These are phyloP conservation scores for Frankliniella fusca DNA, from an alignment of 2,888 invertebrate genomes.

Conservation along the genomic window DNA sequence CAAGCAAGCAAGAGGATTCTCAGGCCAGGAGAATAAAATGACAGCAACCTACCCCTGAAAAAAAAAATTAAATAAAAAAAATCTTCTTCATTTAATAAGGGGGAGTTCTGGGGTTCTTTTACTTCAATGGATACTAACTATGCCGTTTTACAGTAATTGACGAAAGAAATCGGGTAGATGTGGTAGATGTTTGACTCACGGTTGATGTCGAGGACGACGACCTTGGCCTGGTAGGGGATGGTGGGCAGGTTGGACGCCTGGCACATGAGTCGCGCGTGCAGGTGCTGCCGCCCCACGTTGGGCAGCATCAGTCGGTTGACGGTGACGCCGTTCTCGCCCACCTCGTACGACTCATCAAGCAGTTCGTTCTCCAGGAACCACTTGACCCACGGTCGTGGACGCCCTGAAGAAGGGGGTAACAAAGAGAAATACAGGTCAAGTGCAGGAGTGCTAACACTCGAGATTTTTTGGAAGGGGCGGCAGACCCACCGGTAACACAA, in stretches of 20 bases:
- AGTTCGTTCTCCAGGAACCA: constrained; percentile 83
- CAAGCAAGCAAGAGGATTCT: not conserved
- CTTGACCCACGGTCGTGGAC: constrained; percentile 69
- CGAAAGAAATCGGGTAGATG: too few species aligned
- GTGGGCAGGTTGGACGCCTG: constrained; percentile 84
- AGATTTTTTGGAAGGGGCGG: too few species aligned
- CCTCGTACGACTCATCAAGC: constrained; percentile 77
- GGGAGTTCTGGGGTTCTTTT: too few species aligned
- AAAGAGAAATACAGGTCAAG: constrained; percentile 29
- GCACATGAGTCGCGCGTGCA: constrained; percentile 77
- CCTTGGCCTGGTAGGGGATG: constrained; percentile 70
- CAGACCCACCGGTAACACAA: too few species aligned
- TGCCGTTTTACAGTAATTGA: too few species aligned
- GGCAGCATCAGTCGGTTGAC: constrained; percentile 76
- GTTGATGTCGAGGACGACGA: constrained; percentile 77
- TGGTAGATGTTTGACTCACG: too few species aligned
- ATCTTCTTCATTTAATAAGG: too few species aligned
- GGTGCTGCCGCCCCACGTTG: constrained; percentile 75
- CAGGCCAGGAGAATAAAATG: too few species aligned
- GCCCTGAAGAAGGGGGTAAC: constrained; percentile 40
- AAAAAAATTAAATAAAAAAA: too few species aligned
- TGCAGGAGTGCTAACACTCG: constrained; percentile 16
- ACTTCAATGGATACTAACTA: too few species aligned
- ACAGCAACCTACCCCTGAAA: too few species aligned
- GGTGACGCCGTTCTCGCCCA: constrained; percentile 63